Conservation (phyloP, 2,797 vertebrate species). For the Phaenicophaeus curvirostris region DNA sequence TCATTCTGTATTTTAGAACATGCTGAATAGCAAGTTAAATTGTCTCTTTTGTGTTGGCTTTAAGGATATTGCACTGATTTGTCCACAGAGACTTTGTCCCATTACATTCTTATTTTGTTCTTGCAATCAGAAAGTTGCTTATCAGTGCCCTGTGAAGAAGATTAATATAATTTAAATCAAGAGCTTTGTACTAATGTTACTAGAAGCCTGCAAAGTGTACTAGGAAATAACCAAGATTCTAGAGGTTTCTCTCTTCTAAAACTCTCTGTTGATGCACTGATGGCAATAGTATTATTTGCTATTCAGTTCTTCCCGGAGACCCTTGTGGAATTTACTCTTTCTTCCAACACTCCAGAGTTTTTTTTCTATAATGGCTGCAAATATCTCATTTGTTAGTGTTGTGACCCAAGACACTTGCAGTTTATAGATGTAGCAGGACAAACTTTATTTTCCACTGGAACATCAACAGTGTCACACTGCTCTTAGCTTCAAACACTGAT, state of each 20-base stretch:
- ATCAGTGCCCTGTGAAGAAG: slow-evolving; percentile 30
- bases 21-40: slow-evolving; percentile 21
- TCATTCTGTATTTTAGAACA: slow-evolving; percentile 42
- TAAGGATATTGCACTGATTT: slow-evolving; percentile 26
- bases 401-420: neutral
- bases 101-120: slow-evolving; percentile 41
- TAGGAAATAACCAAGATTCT: neutral
- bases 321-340: neutral
- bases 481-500: neutral
- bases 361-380: neutral
- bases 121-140: slow-evolving; percentile 29
- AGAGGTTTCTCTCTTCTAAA: neutral
- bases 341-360: neutral
- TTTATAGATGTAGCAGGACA: neutral
- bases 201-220: slow-evolving; percentile 1
- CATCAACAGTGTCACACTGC: neutral
- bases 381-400: neutral
- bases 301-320: neutral
- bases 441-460: neutral
- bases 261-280: neutral
- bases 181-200: neutral
- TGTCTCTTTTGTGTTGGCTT: slow-evolving; percentile 22
- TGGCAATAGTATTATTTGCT: neutral
- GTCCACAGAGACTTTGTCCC: slow-evolving; percentile 15
- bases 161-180: slow-evolving; percentile 33